Percentiles rank a stretch among this genome's conserved stretches.
These are phyloP conservation scores for Thinocorus orbignyianus DNA, from an alignment of 2,113 vertebrate species.

Conservation along the genomic window DNA sequence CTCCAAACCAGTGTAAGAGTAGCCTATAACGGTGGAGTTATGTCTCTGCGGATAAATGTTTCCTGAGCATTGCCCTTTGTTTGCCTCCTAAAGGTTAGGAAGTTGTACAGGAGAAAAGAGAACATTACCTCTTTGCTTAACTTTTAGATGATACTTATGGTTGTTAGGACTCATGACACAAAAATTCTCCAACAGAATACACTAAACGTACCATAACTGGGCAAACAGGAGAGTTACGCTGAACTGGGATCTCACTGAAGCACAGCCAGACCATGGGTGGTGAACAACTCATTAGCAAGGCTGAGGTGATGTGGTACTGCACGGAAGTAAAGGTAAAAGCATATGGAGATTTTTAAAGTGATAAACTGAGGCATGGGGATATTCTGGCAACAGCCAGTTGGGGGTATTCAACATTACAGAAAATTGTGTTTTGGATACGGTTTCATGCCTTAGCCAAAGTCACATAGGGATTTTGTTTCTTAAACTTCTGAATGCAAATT, in stretches of 20 bases:
- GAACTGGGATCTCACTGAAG: neutral
- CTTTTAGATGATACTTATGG: neutral
- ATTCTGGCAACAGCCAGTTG: neutral
- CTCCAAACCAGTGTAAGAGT: neutral
- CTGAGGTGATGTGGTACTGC: no score
- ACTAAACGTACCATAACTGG: neutral
- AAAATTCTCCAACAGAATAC: no score
- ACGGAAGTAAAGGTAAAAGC: neutral
- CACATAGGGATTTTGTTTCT: neutral
- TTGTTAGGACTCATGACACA: no score
- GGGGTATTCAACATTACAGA: accelerated
- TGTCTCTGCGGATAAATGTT: neutral
- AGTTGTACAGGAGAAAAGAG: neutral
- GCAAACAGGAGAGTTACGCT: accelerated
- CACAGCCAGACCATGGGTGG: neutral
- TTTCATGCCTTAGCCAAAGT: neutral
- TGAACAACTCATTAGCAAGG: accelerated
- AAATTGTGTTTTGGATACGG: neutral
- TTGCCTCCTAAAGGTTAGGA: neutral
- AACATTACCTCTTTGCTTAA: neutral
- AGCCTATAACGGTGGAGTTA: neutral
- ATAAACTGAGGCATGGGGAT: neutral
- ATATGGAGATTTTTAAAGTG: accelerated
- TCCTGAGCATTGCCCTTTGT: neutral
- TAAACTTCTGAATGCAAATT: neutral